Evolutionary conservation across 2,113 vertebrate species (phyloP).

Genomic region (Cephalophus harveyi): DNA sequence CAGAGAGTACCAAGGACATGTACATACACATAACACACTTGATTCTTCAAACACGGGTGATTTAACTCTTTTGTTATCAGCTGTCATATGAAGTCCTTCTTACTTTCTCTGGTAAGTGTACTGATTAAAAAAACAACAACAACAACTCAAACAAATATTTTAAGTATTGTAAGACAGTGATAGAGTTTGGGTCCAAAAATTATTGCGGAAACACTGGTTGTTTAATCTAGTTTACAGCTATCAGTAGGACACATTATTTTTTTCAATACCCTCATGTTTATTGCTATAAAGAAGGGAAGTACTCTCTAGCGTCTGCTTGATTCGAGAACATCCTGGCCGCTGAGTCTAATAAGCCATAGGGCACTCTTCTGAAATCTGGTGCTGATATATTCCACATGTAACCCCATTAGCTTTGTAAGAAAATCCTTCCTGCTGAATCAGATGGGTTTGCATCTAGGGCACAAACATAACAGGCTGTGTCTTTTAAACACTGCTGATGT

Average conservation of each 20-base stretch:
- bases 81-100: background rate
- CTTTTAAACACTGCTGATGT: background rate
- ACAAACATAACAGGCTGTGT: background rate
- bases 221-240: background rate
- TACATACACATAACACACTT: background rate
- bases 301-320: background rate
- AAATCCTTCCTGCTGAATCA: conserved; percentile 20
- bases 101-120: background rate
- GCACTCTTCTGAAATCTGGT: conserved; percentile 14
- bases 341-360: background rate
- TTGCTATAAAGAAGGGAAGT: conserved; percentile 10
- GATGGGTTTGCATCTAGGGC: background rate
- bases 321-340: background rate
- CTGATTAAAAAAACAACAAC: background rate
- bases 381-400: conserved; percentile 32
- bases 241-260: background rate
- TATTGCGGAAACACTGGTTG: background rate
- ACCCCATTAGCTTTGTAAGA: background rate
- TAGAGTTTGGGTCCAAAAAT: background rate
- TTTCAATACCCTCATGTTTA: background rate
- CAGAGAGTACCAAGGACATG: conserved; percentile 36
- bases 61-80: conserved; percentile 16
- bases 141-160: background rate
- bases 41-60: conserved; percentile 19
- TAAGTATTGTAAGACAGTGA: background rate